Percentiles rank a stretch among this genome's conserved stretches.
These are phyloP conservation scores for Sebastes taczanowskii DNA, from an alignment of 2,797 vertebrate species.

Conservation along the genomic window DNA sequence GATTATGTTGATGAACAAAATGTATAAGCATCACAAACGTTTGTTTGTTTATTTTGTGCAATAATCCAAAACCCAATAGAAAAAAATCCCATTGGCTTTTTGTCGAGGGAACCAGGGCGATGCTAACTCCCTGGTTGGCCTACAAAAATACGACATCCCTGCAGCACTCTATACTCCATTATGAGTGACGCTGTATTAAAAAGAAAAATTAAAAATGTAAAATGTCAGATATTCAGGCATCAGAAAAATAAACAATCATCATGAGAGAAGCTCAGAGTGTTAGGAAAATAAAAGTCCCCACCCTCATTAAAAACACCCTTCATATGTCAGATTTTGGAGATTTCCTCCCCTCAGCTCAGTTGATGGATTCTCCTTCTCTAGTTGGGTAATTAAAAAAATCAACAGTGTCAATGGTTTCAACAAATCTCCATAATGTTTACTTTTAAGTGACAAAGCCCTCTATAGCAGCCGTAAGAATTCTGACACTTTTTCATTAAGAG, in stretches of 20 bases:
- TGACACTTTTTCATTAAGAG: background rate
- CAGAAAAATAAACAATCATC: background rate
- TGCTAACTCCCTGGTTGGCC: too few relatives aligned
- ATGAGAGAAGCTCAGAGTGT: background rate
- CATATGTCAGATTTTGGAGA: background rate
- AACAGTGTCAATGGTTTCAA: background rate
- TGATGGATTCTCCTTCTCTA: background rate
- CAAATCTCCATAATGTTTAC: background rate
- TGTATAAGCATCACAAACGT: too few relatives aligned
- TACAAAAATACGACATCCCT: too few relatives aligned
- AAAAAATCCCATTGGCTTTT: too few relatives aligned
- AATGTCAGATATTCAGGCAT: background rate
- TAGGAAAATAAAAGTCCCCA: background rate
- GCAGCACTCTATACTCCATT: background rate
- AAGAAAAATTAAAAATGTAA: background rate
- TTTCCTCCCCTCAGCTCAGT: background rate
- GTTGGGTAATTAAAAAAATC: background rate
- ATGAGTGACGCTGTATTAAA: background rate
- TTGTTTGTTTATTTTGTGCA: too few relatives aligned
- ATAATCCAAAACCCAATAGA: too few relatives aligned
- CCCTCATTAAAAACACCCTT: background rate
- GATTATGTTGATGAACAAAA: too few relatives aligned
- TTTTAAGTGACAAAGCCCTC: background rate
- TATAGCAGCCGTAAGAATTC: background rate
- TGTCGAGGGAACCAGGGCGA: too few relatives aligned